Evolutionary conservation across 2,888 invertebrate genomes (phyloP).

Genomic region (Nymphalis c-album): DNA sequence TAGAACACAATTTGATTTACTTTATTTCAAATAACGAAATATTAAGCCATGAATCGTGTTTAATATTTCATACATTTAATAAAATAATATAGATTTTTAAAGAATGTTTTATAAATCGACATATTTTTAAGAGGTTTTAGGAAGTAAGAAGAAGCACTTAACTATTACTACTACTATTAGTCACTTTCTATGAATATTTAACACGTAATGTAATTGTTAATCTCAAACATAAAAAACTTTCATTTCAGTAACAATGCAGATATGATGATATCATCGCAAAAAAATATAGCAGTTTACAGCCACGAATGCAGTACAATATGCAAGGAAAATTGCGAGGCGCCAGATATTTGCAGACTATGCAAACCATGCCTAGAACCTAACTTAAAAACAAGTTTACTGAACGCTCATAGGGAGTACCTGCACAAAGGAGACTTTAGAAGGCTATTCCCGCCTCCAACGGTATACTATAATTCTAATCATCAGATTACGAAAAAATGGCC

Average conservation of each 20-base stretch:
- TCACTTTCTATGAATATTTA: too few relatives aligned
- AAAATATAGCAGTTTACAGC: conserved; percentile 89
- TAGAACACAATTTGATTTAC: too few relatives aligned
- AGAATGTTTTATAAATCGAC: too few relatives aligned
- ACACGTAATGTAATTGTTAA: too few relatives aligned
- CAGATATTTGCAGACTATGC: conserved; percentile 87
- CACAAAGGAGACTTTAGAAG: conserved; percentile 90
- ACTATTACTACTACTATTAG: too few relatives aligned
- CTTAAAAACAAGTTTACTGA: conserved; percentile 81
- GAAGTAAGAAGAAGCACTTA: too few relatives aligned
- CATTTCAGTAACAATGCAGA: conserved; percentile 65
- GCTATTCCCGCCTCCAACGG: conserved; percentile 89
- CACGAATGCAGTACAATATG: conserved; percentile 81
- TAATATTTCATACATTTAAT: too few relatives aligned
- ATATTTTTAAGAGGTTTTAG: too few relatives aligned
- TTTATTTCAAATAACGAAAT: too few relatives aligned
- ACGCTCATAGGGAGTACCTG: conserved; percentile 90
- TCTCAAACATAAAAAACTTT: not conserved
- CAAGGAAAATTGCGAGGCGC: conserved; percentile 81
- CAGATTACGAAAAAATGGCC: too few relatives aligned
- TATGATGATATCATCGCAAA: conserved; percentile 87
- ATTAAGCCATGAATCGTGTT: too few relatives aligned
- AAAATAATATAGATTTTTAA: too few relatives aligned
- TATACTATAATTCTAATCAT: conserved; percentile 35
- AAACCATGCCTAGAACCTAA: conserved; percentile 86